Evolutionary conservation across 2,888 invertebrate genomes (phyloP).

Genomic region (Andrena chrysosceles): DNA sequence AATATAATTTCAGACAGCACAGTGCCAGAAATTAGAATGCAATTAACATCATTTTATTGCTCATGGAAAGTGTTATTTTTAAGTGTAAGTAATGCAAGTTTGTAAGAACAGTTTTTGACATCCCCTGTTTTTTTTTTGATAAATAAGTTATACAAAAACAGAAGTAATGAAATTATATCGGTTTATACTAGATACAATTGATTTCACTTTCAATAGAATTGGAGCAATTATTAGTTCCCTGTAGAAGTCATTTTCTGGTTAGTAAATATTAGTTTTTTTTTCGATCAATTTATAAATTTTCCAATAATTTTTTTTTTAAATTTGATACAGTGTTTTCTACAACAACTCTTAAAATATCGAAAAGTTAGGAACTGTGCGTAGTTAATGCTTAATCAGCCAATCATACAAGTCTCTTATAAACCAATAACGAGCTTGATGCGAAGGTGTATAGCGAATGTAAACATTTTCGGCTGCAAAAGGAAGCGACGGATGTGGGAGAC

Average conservation of each 20-base stretch:
- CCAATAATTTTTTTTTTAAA: no score
- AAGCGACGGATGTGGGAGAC: constrained; percentile 22
- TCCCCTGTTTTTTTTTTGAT: background rate
- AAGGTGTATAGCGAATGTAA: constrained; percentile 10
- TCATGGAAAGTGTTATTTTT: no score
- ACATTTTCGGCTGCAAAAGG: constrained; percentile 6
- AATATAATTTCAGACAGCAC: constrained; percentile 17
- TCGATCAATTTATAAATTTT: no score
- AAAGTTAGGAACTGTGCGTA: no score
- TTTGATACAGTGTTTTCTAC: no score
- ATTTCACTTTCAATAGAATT: background rate
- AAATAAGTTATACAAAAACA: background rate
- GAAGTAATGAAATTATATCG: background rate
- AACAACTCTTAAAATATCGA: no score
- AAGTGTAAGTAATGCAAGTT: background rate
- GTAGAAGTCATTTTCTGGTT: no score
- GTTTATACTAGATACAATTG: background rate
- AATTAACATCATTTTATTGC: background rate
- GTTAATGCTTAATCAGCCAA: background rate
- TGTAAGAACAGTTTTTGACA: background rate
- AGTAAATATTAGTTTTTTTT: no score
- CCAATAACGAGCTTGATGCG: background rate
- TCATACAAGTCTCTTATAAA: background rate
- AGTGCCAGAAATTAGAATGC: constrained; percentile 1
- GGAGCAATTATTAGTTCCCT: no score